phyloP scores from a whole-genome alignment of 2,888 invertebrate species.

The Lucinisca nassula region DNA sequence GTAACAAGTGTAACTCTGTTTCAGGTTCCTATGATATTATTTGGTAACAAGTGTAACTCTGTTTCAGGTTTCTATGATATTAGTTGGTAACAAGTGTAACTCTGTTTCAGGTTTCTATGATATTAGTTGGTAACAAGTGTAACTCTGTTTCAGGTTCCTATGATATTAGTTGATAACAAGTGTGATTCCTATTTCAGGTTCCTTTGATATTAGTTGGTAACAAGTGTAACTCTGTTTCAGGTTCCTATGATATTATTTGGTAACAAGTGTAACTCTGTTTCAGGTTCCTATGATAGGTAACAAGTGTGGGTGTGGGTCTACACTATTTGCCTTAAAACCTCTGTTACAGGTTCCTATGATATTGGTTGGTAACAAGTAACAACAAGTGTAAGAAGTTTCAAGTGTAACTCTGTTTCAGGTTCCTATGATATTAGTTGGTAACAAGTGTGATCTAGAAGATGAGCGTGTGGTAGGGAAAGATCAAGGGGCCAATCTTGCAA shows the following conservation, averaged over 20 bases:
- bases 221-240: conserved; percentile 89
- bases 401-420: conserved; percentile 86
- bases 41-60: conserved; percentile 99
- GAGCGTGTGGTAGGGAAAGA: conserved; percentile 99
- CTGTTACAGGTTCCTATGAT: too few relatives aligned
- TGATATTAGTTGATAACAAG: conserved; percentile 89
- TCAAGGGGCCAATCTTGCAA: conserved; percentile 97
- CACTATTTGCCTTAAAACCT: too few relatives aligned
- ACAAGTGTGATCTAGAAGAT: conserved; percentile 99
- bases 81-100: conserved; percentile 96
- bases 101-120: conserved; percentile 94
- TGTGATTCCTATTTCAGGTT: conserved; percentile 86
- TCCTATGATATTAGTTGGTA: conserved; percentile 99
- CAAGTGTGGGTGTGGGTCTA: too few relatives aligned
- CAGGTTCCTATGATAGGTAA: too few relatives aligned
- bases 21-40: conserved; percentile 97
- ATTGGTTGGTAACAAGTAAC: too few relatives aligned
- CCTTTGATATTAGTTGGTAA: conserved; percentile 99
- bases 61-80: conserved; percentile 95
- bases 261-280: conserved; percentile 96
- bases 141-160: conserved; percentile 89
- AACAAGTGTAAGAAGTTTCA: too few relatives aligned
- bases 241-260: conserved; percentile 99
- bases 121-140: conserved; percentile 99
- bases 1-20: conserved; percentile 89